These are phyloP conservation scores for Leptopilina drosophilae DNA, from an alignment of 2,888 invertebrate genomes.

Conservation along the genomic window DNA sequence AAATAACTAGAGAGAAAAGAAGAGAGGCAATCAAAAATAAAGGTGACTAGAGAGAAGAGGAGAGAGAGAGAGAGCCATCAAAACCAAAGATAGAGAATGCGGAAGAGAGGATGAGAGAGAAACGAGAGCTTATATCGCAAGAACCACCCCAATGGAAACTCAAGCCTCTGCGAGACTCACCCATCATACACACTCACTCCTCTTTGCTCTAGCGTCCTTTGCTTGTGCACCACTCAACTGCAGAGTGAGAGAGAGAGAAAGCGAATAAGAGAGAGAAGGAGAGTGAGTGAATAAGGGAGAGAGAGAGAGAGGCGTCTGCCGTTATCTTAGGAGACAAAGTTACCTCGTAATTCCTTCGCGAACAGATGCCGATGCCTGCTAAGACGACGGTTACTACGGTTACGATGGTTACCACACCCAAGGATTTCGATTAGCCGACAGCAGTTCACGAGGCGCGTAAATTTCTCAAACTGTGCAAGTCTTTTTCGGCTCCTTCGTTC, in stretches of 20 bases:
- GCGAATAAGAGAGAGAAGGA: too few relatives aligned
- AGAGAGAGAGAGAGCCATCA: slow-evolving; percentile 20
- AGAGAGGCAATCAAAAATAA: slow-evolving; percentile 22
- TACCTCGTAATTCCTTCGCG: slow-evolving; percentile 76
- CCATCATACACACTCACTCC: slow-evolving; percentile 74
- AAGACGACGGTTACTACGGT: slow-evolving; percentile 66
- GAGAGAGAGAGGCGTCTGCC: slow-evolving; percentile 67
- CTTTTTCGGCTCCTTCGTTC: too few relatives aligned
- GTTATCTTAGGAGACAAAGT: slow-evolving; percentile 75
- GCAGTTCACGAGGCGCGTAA: slow-evolving; percentile 57
- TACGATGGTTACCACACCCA: slow-evolving; percentile 59
- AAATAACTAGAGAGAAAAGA: neutral
- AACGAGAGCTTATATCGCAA: slow-evolving; percentile 71
- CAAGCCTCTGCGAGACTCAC: slow-evolving; percentile 72
- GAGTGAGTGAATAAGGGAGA: too few relatives aligned
- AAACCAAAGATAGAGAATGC: slow-evolving; percentile 41
- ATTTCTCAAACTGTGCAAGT: slow-evolving; percentile 37
- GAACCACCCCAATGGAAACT: slow-evolving; percentile 76
- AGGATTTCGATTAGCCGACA: slow-evolving; percentile 59
- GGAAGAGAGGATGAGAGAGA: slow-evolving; percentile 56
- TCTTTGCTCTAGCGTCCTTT: slow-evolving; percentile 56
- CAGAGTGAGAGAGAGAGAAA: slow-evolving; percentile 46
- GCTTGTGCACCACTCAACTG: slow-evolving; percentile 65
- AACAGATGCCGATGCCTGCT: slow-evolving; percentile 75
- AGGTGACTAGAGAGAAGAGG: slow-evolving; percentile 50